A percentile compares a stretch with the other conserved stretches of the same genome.
These are phyloP conservation scores for Diorhabda sublineata DNA, from an alignment of 1,140 invertebrate species.

Conservation along the genomic window DNA sequence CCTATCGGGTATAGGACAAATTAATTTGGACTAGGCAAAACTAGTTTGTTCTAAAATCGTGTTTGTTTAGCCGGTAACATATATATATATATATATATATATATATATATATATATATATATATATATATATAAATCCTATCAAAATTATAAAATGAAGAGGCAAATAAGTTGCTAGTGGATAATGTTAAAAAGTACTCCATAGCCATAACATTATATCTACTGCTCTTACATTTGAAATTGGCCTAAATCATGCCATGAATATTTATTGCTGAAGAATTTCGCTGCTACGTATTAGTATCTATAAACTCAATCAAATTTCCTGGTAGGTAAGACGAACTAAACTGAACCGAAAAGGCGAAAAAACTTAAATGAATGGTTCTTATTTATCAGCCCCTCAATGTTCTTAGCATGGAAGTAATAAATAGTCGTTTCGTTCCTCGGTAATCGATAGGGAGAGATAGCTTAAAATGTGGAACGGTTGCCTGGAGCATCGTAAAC, in stretches of 20 bases:
- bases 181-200: no score
- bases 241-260: not conserved
- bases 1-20: no score
- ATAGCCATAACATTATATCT: not conserved
- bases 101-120: no score
- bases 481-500: conserved; percentile 34
- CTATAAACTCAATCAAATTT: conserved; percentile 12
- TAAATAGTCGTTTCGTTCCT: conserved; percentile 18
- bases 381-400: conserved; percentile 16
- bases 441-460: conserved; percentile 27
- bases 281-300: conserved; percentile 3
- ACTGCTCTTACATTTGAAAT: not conserved
- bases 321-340: not conserved
- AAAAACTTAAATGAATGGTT: conserved; percentile 12
- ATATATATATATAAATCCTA: no score
- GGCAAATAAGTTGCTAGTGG: no score
- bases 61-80: no score
- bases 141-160: no score
- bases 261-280: conserved; percentile 15
- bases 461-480: conserved; percentile 33
- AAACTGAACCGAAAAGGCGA: not conserved
- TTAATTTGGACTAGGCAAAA: no score
- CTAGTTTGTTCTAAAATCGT: no score
- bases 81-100: no score
- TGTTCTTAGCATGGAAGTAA: conserved; percentile 12